Evolutionary conservation across 2,797 vertebrate species (phyloP).

Genomic region (Paramormyrops hopkinsi): DNA sequence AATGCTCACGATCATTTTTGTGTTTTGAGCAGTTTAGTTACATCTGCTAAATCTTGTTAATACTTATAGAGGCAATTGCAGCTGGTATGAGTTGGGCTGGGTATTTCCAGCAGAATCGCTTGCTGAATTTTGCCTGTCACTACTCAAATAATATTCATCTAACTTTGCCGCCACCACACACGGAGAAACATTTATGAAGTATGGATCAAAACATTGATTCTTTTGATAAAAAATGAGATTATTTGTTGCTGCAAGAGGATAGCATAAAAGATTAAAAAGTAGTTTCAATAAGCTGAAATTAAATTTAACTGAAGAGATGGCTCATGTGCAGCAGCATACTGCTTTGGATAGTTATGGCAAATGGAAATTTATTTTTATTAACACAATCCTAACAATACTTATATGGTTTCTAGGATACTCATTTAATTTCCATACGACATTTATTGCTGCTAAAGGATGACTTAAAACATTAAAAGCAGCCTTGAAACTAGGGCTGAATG

Average conservation of each 20-base stretch:
- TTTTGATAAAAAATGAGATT: background rate
- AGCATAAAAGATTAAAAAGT: background rate
- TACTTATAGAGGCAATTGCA: background rate
- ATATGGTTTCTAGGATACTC: background rate
- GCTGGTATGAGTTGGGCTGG: background rate
- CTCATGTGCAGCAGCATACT: background rate
- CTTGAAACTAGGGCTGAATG: background rate
- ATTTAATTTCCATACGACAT: background rate
- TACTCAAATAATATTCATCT: background rate
- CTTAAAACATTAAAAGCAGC: background rate
- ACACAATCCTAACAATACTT: background rate
- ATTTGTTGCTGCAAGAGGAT: background rate
- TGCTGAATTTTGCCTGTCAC: background rate
- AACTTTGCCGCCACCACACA: background rate
- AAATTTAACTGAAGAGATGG: background rate
- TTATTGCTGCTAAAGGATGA: background rate
- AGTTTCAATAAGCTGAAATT: background rate
- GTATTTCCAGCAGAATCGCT: background rate
- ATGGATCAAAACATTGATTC: background rate
- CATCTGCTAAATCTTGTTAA: background rate
- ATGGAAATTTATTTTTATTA: background rate
- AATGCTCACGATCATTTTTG: background rate
- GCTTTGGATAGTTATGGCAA: background rate
- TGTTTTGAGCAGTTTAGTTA: background rate
- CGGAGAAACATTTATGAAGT: background rate